These are phyloP conservation scores for Spea hammondii DNA, from an alignment of 2,797 vertebrate species.

Conservation along the genomic window DNA sequence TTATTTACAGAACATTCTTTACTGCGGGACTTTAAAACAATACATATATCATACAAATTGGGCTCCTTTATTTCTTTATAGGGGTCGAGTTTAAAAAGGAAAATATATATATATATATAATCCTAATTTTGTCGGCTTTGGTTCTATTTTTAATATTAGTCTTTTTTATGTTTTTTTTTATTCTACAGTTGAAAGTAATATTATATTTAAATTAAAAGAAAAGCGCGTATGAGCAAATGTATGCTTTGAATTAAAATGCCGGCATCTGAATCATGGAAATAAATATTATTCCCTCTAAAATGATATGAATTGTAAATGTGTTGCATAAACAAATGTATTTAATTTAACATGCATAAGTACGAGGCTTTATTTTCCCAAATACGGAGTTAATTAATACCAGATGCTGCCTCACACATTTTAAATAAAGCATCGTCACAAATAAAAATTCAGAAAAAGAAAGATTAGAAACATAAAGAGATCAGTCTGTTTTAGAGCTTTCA, in stretches of 20 bases:
- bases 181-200: conserved; percentile 54
- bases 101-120: neutral
- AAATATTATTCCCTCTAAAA: conserved; percentile 35
- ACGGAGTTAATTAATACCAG: conserved; percentile 43
- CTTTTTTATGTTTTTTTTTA: conserved; percentile 22
- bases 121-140: neutral
- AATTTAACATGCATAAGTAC: conserved; percentile 38
- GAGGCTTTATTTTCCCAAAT: conserved; percentile 30
- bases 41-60: conserved; percentile 24
- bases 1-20: neutral
- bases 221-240: conserved; percentile 59
- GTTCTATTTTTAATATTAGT: neutral
- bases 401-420: conserved; percentile 21
- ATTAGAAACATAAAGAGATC: conserved; percentile 12
- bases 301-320: conserved; percentile 38
- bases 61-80: conserved; percentile 3
- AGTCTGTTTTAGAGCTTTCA: neutral
- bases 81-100: neutral
- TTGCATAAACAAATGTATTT: conserved; percentile 38
- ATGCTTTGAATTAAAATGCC: conserved; percentile 38
- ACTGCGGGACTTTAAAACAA: too few relatives aligned
- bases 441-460: conserved; percentile 18
- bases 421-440: conserved; percentile 18
- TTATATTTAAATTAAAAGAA: conserved; percentile 68
- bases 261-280: conserved; percentile 33